These are phyloP conservation scores for Xenopus borealis DNA, from an alignment of 2,113 vertebrate genomes.

Conservation along the genomic window DNA sequence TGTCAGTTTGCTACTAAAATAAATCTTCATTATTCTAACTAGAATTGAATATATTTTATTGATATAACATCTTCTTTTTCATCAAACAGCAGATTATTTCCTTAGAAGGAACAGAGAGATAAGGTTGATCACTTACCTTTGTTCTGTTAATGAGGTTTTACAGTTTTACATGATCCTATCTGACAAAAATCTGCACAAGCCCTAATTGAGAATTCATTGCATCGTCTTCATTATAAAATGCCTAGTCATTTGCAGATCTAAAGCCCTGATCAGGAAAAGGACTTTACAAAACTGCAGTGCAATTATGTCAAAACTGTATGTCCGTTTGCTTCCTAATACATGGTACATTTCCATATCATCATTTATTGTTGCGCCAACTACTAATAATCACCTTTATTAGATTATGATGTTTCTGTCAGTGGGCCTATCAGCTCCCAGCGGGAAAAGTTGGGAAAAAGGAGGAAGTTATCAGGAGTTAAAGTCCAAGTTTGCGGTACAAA, in stretches of 20 bases:
- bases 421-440: too few species aligned
- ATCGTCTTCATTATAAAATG: constrained; percentile 16
- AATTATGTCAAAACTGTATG: constrained; percentile 19
- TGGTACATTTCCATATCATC: too few species aligned
- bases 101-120: neutral
- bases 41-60: constrained; percentile 33
- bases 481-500: too few species aligned
- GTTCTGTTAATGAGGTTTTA: constrained; percentile 39
- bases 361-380: too few species aligned
- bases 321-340: neutral
- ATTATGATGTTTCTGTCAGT: too few species aligned
- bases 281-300: constrained; percentile 18
- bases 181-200: constrained; percentile 30
- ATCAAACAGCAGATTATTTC: constrained; percentile 10
- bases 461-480: too few species aligned
- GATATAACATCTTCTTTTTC: constrained; percentile 24
- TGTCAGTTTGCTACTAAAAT: neutral
- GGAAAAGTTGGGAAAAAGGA: too few species aligned
- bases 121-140: constrained; percentile 36
- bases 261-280: neutral
- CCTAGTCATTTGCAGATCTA: constrained; percentile 29
- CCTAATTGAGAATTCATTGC: constrained; percentile 32
- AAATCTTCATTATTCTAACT: constrained; percentile 17
- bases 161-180: constrained; percentile 38
- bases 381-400: too few species aligned